These are phyloP conservation scores for Balearica regulorum DNA, from an alignment of 2,797 vertebrate genomes.

Conservation along the genomic window DNA sequence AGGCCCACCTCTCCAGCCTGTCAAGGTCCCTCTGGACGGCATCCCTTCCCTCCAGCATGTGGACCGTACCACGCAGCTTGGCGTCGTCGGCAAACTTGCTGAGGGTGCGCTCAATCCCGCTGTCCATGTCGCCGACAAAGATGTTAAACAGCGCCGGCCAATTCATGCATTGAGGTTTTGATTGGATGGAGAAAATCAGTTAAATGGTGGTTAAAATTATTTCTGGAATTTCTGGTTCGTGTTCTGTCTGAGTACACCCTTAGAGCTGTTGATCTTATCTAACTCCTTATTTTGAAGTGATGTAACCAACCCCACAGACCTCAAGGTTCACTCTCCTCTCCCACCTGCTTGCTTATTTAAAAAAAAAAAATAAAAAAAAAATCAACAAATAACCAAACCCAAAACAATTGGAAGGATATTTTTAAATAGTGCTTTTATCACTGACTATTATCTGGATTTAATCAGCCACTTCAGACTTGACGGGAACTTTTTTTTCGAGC, in stretches of 20 bases:
- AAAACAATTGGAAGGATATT: not conserved
- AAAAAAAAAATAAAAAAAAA: no score
- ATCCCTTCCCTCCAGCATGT: no score
- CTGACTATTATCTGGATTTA: not conserved
- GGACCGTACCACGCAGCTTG: no score
- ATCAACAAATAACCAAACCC: no score
- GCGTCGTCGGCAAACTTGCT: no score
- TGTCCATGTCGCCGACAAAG: no score
- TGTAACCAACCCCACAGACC: not conserved
- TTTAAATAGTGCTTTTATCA: not conserved
- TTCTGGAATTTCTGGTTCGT: not conserved
- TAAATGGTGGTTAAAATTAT: not conserved
- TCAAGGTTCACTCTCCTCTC: no score
- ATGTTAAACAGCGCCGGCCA: no score
- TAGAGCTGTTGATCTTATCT: not conserved
- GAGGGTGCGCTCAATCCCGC: no score
- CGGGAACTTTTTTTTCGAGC: not conserved
- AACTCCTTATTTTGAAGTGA: not conserved
- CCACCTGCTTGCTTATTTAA: no score
- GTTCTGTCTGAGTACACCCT: not conserved
- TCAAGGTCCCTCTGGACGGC: no score
- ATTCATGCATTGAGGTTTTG: not conserved
- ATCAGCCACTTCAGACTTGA: not conserved
- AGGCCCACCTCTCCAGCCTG: no score
- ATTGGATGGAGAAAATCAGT: not conserved